Evolutionary conservation across 2,113 vertebrate species (phyloP).

Genomic region (Rhagologus leucostigma): DNA sequence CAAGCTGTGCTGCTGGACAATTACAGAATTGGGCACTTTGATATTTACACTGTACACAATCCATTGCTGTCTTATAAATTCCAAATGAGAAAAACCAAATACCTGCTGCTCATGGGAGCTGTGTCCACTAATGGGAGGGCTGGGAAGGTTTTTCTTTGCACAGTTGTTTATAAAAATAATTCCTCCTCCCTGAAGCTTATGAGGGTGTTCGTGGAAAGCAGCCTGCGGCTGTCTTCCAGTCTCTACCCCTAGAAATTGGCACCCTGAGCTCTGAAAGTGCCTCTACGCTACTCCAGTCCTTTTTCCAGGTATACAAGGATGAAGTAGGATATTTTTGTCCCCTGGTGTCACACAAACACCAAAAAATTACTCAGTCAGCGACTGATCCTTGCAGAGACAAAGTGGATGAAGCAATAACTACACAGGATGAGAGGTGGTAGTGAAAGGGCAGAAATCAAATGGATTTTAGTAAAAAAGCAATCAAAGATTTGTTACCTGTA

Average conservation of each 20-base stretch:
- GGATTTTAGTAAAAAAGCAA: not conserved
- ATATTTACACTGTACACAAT: not conserved
- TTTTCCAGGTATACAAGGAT: not conserved
- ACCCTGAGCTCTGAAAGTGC: not conserved
- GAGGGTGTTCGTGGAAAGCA: not conserved
- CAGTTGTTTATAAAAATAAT: not conserved
- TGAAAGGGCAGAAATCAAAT: not conserved
- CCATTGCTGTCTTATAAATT: not conserved
- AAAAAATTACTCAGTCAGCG: not conserved
- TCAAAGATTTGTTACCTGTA: conserved; percentile 77
- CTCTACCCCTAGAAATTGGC: not conserved
- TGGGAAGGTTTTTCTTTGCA: not conserved
- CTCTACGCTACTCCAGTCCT: not conserved
- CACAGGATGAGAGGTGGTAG: not conserved
- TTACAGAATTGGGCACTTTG: not conserved
- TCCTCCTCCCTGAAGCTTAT: not conserved
- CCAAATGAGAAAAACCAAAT: not conserved
- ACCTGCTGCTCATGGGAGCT: not conserved
- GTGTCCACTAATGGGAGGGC: not conserved
- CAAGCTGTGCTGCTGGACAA: not conserved
- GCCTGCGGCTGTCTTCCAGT: not conserved
- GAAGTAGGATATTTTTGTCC: not conserved
- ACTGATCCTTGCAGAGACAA: not conserved
- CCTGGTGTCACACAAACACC: not conserved
- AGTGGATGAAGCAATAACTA: not conserved